Conservation (phyloP, 2,797 vertebrate genomes). For the Arrhamphus sclerolepis region DNA sequence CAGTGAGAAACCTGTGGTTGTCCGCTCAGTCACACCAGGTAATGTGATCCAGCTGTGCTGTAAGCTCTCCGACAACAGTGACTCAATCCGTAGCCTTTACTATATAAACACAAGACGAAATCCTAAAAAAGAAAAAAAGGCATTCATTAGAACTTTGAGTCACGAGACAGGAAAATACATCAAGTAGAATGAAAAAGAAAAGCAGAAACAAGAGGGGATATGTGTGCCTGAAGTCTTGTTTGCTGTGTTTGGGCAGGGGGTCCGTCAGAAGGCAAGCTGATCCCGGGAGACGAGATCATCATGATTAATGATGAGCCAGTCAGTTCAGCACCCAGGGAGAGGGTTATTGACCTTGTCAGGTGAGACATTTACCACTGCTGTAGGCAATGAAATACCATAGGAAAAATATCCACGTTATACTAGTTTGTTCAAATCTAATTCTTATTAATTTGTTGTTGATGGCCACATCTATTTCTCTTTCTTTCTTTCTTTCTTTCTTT, state of each 20-base stretch:
- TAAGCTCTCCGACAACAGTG: conserved; percentile 30
- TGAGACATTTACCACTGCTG: conserved; percentile 68
- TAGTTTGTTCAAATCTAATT: too few species aligned
- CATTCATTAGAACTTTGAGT: conserved; percentile 43
- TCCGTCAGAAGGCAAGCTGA: conserved; percentile 96
- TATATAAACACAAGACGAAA: conserved; percentile 37
- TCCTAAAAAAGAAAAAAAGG: conserved; percentile 33
- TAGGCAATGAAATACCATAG: background rate
- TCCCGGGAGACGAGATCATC: conserved; percentile 97
- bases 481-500: background rate
- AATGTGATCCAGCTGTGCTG: conserved; percentile 39
- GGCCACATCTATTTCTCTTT: background rate
- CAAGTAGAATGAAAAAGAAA: conserved; percentile 26
- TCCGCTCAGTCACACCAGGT: conserved; percentile 99
- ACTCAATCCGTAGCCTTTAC: conserved; percentile 43
- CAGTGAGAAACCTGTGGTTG: conserved; percentile 98
- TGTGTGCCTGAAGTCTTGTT: conserved; percentile 35
- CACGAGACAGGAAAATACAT: conserved; percentile 16
- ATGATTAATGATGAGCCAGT: conserved; percentile 98
- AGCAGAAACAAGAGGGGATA: background rate
- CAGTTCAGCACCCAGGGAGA: conserved; percentile 92
- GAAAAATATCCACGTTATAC: background rate
- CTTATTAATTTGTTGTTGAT: background rate
- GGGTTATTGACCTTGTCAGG: conserved; percentile 99
- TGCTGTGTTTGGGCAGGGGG: conserved; percentile 82